Conservation (phyloP, 2,888 invertebrate species). For the Calameuta filiformis region DNA sequence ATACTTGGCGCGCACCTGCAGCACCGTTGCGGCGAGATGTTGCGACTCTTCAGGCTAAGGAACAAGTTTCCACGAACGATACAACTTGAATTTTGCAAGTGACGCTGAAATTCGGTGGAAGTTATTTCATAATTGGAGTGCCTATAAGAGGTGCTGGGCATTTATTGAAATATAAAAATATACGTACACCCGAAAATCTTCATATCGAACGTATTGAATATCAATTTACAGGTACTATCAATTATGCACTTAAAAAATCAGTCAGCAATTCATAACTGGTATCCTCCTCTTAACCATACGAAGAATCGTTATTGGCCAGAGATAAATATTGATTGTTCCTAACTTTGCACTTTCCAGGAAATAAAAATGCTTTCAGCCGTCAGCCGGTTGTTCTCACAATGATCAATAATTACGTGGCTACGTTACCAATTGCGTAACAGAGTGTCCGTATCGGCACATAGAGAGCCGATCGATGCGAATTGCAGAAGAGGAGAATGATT, state of each 20-base stretch:
- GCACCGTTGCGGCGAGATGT: neutral
- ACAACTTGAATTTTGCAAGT: neutral
- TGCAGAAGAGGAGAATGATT: neutral
- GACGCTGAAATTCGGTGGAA: neutral
- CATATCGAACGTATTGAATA: neutral
- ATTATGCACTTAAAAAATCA: neutral
- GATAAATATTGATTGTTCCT: neutral
- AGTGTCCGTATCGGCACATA: neutral
- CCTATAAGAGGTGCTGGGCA: neutral
- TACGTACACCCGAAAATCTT: neutral
- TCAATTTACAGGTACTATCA: neutral
- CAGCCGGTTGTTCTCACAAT: conserved; percentile 2
- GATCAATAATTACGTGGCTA: neutral
- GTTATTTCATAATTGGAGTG: neutral
- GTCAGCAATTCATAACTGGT: neutral
- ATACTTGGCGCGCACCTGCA: neutral
- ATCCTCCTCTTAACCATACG: neutral
- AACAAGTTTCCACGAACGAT: neutral
- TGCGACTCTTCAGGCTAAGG: neutral
- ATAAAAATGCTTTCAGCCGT: conserved; percentile 4
- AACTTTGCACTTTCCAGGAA: neutral
- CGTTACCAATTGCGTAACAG: neutral
- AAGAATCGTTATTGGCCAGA: neutral
- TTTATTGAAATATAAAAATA: neutral
- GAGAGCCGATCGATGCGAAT: neutral